A percentile compares a stretch with the other conserved stretches of the same genome.
phyloP scores from a whole-genome alignment of 2,797 vertebrate species.

The Podarcis siculus region DNA sequence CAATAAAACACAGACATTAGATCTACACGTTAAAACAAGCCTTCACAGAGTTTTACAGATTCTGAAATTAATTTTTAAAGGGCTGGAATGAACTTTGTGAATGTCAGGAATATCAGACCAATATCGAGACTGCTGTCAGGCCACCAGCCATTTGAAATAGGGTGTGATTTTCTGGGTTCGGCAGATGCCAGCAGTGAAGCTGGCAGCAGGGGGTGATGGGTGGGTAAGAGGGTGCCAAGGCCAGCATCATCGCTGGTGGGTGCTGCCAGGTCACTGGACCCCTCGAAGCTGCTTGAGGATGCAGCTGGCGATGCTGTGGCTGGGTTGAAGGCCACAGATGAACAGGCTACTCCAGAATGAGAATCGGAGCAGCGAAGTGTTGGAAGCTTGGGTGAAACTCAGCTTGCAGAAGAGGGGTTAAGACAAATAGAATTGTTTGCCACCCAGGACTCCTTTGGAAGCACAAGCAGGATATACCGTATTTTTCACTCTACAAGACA shows the following conservation, averaged over 20 bases:
- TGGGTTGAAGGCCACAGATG: too few species aligned
- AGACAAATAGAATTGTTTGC: background rate
- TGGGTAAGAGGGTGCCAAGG: background rate
- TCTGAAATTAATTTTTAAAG: too few species aligned
- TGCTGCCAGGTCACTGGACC: background rate
- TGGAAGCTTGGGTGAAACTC: too few species aligned
- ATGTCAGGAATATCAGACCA: background rate
- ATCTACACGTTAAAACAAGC: background rate
- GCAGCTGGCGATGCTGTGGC: too few species aligned
- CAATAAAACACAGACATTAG: background rate
- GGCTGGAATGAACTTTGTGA: too few species aligned
- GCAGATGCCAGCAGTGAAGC: background rate
- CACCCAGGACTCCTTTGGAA: background rate
- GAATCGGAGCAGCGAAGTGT: too few species aligned
- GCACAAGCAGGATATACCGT: background rate
- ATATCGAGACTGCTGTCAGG: background rate
- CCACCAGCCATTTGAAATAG: background rate
- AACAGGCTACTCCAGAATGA: too few species aligned
- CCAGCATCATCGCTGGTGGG: background rate
- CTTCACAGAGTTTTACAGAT: background rate
- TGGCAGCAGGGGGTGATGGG: background rate
- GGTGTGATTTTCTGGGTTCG: rapidly evolving
- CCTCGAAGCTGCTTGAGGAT: background rate
- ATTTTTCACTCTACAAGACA: too few species aligned
- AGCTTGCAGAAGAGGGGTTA: too few species aligned